Conservation (phyloP, 2,888 invertebrate genomes). For the Geophilus truncorum region DNA sequence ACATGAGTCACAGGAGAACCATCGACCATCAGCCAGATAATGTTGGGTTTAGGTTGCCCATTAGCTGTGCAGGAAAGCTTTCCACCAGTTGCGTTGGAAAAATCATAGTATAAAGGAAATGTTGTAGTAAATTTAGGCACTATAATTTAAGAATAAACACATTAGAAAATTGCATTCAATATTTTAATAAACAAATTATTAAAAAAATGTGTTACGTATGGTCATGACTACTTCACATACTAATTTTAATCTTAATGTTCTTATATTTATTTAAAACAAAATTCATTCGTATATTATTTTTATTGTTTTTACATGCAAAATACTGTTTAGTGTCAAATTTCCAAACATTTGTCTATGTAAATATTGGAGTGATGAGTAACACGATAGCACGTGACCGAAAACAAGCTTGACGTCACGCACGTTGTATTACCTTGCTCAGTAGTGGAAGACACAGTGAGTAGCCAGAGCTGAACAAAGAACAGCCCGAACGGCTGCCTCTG, state of each 20-base stretch:
- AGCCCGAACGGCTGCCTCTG: background rate
- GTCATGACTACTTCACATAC: too few species aligned
- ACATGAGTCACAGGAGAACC: constrained; percentile 42
- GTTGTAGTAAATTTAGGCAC: background rate
- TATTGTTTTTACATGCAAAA: too few species aligned
- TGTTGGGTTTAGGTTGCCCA: constrained; percentile 43
- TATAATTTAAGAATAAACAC: background rate
- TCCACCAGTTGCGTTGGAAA: constrained; percentile 45
- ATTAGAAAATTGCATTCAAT: background rate
- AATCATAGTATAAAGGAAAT: constrained; percentile 39
- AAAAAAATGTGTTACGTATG: too few species aligned
- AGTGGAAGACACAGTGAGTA: background rate
- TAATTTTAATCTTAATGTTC: too few species aligned
- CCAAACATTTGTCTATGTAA: background rate
- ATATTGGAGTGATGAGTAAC: background rate
- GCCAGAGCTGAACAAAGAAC: background rate
- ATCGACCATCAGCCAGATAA: constrained; percentile 44
- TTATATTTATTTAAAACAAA: too few species aligned
- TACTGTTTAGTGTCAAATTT: background rate
- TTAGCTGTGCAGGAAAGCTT: constrained; percentile 44
- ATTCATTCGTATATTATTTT: too few species aligned
- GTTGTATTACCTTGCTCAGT: background rate
- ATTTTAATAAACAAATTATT: too few species aligned
- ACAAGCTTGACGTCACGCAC: background rate
- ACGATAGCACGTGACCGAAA: background rate